Evolutionary conservation across 2,888 invertebrate species (phyloP).

Genomic region (Orthosia incerta): DNA sequence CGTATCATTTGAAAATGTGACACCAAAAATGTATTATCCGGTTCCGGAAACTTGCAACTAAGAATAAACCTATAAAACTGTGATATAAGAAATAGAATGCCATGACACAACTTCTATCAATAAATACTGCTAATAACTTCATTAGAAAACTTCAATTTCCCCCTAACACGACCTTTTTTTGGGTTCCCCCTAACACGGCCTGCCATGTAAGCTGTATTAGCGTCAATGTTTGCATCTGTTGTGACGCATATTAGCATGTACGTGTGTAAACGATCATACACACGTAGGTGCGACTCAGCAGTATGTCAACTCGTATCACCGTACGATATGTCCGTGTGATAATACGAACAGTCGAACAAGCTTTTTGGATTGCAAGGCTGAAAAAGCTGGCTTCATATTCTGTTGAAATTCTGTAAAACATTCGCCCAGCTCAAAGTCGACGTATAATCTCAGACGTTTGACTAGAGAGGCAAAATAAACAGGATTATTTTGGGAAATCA

Average conservation of each 20-base stretch:
- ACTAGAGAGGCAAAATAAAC: too few relatives aligned
- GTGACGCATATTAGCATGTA: slow-evolving; percentile 43
- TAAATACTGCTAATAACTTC: neutral
- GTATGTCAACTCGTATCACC: slow-evolving; percentile 26
- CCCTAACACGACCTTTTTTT: neutral
- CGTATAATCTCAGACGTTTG: too few relatives aligned
- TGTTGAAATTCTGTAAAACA: too few relatives aligned
- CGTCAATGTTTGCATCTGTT: slow-evolving; percentile 26
- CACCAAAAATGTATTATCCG: neutral
- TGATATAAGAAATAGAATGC: neutral
- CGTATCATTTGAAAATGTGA: neutral
- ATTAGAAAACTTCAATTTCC: neutral
- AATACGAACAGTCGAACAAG: neutral
- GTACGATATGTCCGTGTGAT: slow-evolving; percentile 11
- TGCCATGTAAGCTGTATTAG: slow-evolving; percentile 22
- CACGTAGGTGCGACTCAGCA: slow-evolving; percentile 20
- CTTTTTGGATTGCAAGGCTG: neutral
- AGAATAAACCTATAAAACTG: neutral
- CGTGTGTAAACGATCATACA: slow-evolving; percentile 27
- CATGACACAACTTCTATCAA: neutral
- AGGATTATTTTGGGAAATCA: too few relatives aligned
- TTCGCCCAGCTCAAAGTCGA: too few relatives aligned
- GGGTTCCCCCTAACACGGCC: neutral
- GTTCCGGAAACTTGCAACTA: neutral
- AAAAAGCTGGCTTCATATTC: too few relatives aligned